Evolutionary conservation across 2,797 vertebrate genomes (phyloP).

Genomic region (Coregonus suidteri): DNA sequence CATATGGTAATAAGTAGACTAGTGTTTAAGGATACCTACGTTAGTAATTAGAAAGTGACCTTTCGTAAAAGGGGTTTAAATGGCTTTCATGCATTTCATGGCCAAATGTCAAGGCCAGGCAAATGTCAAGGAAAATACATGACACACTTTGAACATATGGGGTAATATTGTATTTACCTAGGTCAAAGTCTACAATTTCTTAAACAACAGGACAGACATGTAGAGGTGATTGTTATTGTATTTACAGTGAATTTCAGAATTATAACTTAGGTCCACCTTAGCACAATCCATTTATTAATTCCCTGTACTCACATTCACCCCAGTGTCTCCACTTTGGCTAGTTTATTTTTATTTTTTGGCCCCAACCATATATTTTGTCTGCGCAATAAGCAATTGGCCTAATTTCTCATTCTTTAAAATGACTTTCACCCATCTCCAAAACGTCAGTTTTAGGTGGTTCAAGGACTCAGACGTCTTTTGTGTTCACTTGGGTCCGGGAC

Average conservation of each 20-base stretch:
- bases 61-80: constrained; percentile 58
- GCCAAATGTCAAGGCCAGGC: constrained; percentile 68
- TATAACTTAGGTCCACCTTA: constrained; percentile 11
- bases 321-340: neutral
- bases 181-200: constrained; percentile 9
- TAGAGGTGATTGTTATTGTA: constrained; percentile 31
- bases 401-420: too few species aligned
- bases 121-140: constrained; percentile 63
- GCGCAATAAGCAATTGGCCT: too few species aligned
- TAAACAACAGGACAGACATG: constrained; percentile 27
- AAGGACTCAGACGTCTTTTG: neutral
- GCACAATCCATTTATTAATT: neutral
- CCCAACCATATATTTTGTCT: neutral
- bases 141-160: constrained; percentile 36
- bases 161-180: neutral
- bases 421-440: neutral
- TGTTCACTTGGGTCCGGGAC: neutral
- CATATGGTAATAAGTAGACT: constrained; percentile 32
- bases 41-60: constrained; percentile 65
- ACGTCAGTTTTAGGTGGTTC: neutral
- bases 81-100: constrained; percentile 60
- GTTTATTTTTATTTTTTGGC: neutral
- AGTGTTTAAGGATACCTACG: constrained; percentile 27
- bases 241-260: constrained; percentile 19
- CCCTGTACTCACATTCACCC: neutral